Percentiles rank a stretch among this genome's conserved stretches.
These are phyloP conservation scores for Silurus meridionalis DNA, from an alignment of 2,113 vertebrate genomes.

Conservation along the genomic window DNA sequence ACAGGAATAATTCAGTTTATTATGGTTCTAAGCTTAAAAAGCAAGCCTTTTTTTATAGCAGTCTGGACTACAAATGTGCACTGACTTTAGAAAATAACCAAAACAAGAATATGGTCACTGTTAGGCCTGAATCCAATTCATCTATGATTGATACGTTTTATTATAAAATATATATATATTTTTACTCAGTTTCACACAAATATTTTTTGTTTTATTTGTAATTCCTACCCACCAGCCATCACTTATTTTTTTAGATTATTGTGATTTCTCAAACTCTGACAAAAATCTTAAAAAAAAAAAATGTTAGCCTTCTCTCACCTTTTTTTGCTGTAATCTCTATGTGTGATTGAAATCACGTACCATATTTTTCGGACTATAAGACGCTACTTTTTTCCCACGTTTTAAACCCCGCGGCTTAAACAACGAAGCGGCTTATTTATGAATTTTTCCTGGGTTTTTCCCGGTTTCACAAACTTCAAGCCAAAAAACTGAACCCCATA, in stretches of 20 bases:
- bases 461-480: too few species aligned
- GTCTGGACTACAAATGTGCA: neutral
- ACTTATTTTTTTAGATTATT: neutral
- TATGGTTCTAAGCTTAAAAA: constrained; percentile 34
- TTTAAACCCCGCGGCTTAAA: too few species aligned
- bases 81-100: neutral
- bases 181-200: neutral
- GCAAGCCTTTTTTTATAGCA: constrained; percentile 30
- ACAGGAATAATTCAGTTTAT: constrained; percentile 47
- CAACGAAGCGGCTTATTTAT: too few species aligned
- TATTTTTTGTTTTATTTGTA: neutral
- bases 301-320: neutral
- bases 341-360: constrained; percentile 21
- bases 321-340: neutral
- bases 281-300: neutral
- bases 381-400: too few species aligned
- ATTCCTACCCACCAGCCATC: neutral
- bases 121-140: neutral
- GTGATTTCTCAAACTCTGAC: neutral
- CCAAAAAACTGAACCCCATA: too few species aligned
- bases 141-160: neutral
- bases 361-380: too few species aligned
- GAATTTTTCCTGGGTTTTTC: too few species aligned
- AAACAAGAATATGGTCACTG: neutral
- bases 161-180: neutral